These are phyloP conservation scores for Sipha maydis DNA, from an alignment of 2,888 invertebrate genomes.

Conservation along the genomic window DNA sequence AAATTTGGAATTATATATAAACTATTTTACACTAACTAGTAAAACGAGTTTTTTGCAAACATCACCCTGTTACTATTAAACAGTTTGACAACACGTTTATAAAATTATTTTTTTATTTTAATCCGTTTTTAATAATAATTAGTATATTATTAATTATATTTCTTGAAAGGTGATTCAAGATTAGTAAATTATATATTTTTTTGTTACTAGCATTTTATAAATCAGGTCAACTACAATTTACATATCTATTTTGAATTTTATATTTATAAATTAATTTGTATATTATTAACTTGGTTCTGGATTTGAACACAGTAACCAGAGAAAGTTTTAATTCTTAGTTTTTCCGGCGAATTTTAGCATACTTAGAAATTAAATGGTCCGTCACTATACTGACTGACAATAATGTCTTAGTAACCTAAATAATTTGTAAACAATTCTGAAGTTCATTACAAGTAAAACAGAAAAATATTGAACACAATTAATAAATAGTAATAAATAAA, in stretches of 20 bases:
- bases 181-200: not conserved
- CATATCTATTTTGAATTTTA: conserved; percentile 1
- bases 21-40: not conserved
- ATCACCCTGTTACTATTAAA: not conserved
- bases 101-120: not conserved
- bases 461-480: too few species aligned
- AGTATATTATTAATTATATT: not conserved
- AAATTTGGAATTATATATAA: too few species aligned
- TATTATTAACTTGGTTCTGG: conserved; percentile 49
- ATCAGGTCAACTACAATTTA: not conserved
- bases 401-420: conserved; percentile 33
- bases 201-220: not conserved
- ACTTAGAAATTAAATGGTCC: conserved; percentile 45
- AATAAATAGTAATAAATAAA: too few species aligned
- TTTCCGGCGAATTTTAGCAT: conserved; percentile 33
- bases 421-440: not conserved
- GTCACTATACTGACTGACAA: conserved; percentile 3
- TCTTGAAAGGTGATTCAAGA: not conserved
- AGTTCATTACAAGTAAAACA: too few species aligned
- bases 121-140: not conserved
- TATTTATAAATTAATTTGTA: conserved; percentile 18
- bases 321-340: conserved; percentile 46
- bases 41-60: not conserved
- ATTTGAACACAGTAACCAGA: conserved; percentile 45
- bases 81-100: not conserved